Conservation (phyloP, 2,888 invertebrate genomes). For the Drosophila affinis region DNA sequence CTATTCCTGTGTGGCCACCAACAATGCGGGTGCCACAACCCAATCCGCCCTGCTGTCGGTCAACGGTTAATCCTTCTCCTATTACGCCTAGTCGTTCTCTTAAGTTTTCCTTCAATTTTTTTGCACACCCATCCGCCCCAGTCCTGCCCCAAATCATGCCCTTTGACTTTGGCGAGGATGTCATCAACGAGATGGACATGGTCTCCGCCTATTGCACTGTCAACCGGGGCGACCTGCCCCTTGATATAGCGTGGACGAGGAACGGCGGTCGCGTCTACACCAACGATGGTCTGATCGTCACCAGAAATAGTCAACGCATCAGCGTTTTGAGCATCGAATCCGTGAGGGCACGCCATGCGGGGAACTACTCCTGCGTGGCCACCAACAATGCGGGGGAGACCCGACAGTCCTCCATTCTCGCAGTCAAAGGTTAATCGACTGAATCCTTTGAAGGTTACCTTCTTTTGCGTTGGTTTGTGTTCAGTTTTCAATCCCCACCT, state of each 20-base stretch:
- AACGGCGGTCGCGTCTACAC: conserved; percentile 84
- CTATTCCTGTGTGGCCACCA: conserved; percentile 87
- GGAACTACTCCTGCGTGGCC: conserved; percentile 87
- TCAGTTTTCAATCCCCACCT: conserved; percentile 8
- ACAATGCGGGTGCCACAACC: conserved; percentile 86
- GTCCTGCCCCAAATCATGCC: conserved; percentile 89
- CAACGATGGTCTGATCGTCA: conserved; percentile 85
- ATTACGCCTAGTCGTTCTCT: conserved; percentile 1
- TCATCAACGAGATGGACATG: conserved; percentile 88
- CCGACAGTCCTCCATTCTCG: conserved; percentile 85
- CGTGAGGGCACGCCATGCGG: conserved; percentile 86
- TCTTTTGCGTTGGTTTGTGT: conserved; percentile 24
- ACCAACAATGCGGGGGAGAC: conserved; percentile 86
- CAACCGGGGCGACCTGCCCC: conserved; percentile 90
- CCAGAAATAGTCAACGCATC: conserved; percentile 86
- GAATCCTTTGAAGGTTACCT: neutral
- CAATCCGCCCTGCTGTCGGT: conserved; percentile 86
- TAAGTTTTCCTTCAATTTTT: conserved; percentile 38
- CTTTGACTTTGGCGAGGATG: conserved; percentile 89
- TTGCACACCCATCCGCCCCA: conserved; percentile 72
- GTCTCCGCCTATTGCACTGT: conserved; percentile 89
- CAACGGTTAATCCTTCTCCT: conserved; percentile 84
- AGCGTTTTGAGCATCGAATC: conserved; percentile 87
- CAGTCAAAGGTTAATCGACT: conserved; percentile 85
- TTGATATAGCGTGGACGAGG: conserved; percentile 89